A percentile compares a stretch with the other conserved stretches of the same genome.
phyloP scores from a whole-genome alignment of 2,797 vertebrate genomes.

The Lacerta bilineata region DNA sequence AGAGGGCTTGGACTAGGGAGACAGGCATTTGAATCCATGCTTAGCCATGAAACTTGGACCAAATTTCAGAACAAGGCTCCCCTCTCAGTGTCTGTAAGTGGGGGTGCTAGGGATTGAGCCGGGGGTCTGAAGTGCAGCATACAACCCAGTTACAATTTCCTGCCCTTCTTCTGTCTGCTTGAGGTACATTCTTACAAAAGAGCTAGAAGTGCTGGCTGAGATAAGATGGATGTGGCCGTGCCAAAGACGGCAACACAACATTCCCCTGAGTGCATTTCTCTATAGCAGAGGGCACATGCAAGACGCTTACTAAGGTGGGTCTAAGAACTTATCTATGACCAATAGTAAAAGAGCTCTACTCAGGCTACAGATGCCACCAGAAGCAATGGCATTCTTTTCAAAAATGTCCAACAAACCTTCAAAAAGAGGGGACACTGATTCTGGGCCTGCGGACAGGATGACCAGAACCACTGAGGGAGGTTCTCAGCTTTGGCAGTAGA shows the following conservation, averaged over 20 bases:
- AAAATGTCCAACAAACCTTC: slow-evolving; percentile 84
- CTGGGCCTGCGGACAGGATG: slow-evolving; percentile 96
- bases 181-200: background rate
- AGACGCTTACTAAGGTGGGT: background rate
- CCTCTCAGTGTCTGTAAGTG: background rate
- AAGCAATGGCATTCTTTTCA: background rate
- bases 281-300: background rate
- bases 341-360: background rate
- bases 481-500: slow-evolving; percentile 96
- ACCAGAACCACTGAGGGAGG: slow-evolving; percentile 99
- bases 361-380: too few relatives aligned
- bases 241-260: background rate
- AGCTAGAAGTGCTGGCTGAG: too few relatives aligned
- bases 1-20: background rate
- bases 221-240: too few relatives aligned
- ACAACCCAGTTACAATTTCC: background rate
- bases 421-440: slow-evolving; percentile 98
- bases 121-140: too few relatives aligned
- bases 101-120: too few relatives aligned
- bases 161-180: background rate
- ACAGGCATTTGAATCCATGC: background rate
- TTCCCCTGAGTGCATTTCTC: background rate
- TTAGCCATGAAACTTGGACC: background rate
- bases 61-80: background rate
- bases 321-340: background rate